Conservation (phyloP, 1,140 invertebrate genomes). For the Drosophila erecta region DNA sequence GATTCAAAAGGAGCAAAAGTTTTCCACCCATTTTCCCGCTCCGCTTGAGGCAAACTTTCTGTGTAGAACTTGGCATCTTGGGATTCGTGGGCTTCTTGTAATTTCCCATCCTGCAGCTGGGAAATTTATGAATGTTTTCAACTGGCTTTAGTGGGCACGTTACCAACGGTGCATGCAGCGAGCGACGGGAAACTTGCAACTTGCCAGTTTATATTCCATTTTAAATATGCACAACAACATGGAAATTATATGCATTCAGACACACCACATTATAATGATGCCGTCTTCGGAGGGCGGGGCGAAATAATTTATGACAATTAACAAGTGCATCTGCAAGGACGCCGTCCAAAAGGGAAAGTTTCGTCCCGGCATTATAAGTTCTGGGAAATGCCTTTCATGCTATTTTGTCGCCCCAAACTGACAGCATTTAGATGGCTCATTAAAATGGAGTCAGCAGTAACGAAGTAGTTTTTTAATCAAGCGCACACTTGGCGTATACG, state of each 20-base stretch:
- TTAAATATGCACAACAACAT: slow-evolving; percentile 70
- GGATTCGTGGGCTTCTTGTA: slow-evolving; percentile 22
- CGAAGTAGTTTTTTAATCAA: neutral
- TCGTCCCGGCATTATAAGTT: slow-evolving; percentile 28
- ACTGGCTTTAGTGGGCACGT: slow-evolving; percentile 64
- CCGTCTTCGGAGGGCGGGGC: slow-evolving; percentile 11
- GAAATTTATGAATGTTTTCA: slow-evolving; percentile 76
- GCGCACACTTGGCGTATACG: neutral
- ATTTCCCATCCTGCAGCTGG: slow-evolving; percentile 19
- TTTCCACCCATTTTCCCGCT: slow-evolving; percentile 50
- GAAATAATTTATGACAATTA: slow-evolving; percentile 78
- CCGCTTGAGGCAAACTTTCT: slow-evolving; percentile 56
- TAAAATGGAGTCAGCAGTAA: slow-evolving; percentile 17
- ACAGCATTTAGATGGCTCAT: slow-evolving; percentile 38
- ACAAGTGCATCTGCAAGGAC: slow-evolving; percentile 52
- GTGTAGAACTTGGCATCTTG: slow-evolving; percentile 58
- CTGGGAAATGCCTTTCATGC: slow-evolving; percentile 30
- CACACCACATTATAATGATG: slow-evolving; percentile 33
- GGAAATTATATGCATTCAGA: slow-evolving; percentile 61
- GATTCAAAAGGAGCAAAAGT: slow-evolving; percentile 34
- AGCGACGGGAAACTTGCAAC: slow-evolving; percentile 28
- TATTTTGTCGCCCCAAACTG: slow-evolving; percentile 38
- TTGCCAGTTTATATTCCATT: slow-evolving; percentile 61
- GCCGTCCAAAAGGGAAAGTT: slow-evolving; percentile 30
- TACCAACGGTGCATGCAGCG: slow-evolving; percentile 23